Evolutionary conservation across 2,113 vertebrate genomes (phyloP).

Genomic region (Hystrix cristata): DNA sequence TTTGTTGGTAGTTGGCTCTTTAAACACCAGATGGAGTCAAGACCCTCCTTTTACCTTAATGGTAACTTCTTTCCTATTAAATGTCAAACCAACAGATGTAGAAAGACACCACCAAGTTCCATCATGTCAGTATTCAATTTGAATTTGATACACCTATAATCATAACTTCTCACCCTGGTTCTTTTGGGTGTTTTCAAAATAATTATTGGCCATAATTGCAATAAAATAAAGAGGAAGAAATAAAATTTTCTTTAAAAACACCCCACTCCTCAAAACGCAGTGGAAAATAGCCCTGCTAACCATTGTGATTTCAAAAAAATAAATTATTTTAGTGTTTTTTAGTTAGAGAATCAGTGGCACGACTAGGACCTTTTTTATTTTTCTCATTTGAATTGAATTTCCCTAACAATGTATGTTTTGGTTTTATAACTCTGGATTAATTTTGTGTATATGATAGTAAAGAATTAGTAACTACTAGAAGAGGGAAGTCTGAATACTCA

Average conservation of each 20-base stretch:
- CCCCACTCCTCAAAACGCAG: not conserved
- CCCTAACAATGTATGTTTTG: not conserved
- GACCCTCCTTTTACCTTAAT: not conserved
- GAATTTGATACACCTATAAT: not conserved
- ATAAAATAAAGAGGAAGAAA: not conserved
- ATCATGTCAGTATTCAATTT: not conserved
- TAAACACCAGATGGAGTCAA: not conserved
- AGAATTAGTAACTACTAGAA: not conserved
- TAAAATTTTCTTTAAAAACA: not conserved
- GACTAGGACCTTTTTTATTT: not conserved
- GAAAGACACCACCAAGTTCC: not conserved
- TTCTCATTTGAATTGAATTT: slow-evolving; percentile 26
- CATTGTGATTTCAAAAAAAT: not conserved
- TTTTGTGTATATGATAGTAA: not conserved
- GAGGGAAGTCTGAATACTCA: not conserved
- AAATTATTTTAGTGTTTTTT: not conserved
- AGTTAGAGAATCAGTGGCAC: not conserved
- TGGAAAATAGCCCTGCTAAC: not conserved
- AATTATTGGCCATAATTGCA: not conserved
- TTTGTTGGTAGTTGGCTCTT: not conserved
- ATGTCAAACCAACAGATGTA: not conserved
- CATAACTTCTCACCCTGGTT: not conserved
- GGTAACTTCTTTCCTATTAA: not conserved
- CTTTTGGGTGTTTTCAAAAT: not conserved
- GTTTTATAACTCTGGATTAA: not conserved